These are phyloP conservation scores for Ascidia mentula DNA, from an alignment of 23 tunicate species.

Conservation along the genomic window DNA sequence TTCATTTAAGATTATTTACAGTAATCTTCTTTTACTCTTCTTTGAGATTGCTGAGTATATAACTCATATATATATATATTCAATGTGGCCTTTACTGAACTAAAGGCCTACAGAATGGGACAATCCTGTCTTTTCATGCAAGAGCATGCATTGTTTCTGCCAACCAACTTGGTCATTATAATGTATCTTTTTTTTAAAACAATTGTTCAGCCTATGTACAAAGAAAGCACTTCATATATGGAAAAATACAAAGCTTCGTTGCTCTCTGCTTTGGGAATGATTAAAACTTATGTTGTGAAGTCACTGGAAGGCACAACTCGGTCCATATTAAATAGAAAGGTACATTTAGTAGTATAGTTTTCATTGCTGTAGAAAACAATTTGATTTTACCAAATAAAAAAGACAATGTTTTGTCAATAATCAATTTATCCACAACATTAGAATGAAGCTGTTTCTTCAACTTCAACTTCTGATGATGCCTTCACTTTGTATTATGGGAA, in stretches of 20 bases:
- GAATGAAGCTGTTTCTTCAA: constrained; percentile 7
- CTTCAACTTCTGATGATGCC: constrained; percentile 77
- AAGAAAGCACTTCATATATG: constrained; percentile 67
- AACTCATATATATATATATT: too few species aligned
- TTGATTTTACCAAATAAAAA: not conserved
- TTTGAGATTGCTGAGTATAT: too few species aligned
- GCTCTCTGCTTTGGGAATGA: constrained; percentile 74
- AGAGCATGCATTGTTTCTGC: too few species aligned
- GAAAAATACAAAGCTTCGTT: constrained; percentile 66
- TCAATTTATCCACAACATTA: not conserved
- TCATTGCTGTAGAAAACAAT: not conserved
- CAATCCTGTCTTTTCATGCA: too few species aligned
- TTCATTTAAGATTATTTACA: not conserved
- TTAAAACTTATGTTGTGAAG: constrained; percentile 65
- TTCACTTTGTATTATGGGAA: constrained; percentile 97
- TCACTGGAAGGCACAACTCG: constrained; percentile 76
- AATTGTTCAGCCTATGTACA: constrained; percentile 46
- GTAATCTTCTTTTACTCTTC: too few species aligned
- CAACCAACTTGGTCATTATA: too few species aligned
- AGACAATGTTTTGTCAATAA: not conserved
- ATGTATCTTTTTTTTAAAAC: not conserved
- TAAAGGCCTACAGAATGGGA: too few species aligned
- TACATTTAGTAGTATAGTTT: not conserved
- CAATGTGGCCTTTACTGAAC: too few species aligned
- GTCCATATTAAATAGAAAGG: constrained; percentile 63